These are phyloP conservation scores for Nymphalis io DNA, from an alignment of 1,140 invertebrate species.

Conservation along the genomic window DNA sequence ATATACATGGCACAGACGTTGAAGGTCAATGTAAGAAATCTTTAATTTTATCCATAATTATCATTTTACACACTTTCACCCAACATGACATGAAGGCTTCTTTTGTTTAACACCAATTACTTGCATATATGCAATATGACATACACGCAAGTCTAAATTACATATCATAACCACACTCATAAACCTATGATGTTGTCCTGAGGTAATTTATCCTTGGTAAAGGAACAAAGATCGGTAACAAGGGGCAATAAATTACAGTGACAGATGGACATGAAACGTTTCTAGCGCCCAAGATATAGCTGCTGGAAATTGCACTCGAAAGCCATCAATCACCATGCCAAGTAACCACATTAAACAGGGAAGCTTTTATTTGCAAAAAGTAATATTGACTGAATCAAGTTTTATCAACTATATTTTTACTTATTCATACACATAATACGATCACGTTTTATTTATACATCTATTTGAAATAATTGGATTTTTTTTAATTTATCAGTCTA, in stretches of 20 bases:
- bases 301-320: constrained; percentile 33
- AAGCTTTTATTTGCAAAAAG: constrained; percentile 4
- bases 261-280: constrained; percentile 31
- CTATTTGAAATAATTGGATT: no score
- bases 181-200: background rate
- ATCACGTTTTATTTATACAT: no score
- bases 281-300: constrained; percentile 22
- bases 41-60: background rate
- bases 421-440: no score
- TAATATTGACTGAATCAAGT: background rate
- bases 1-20: no score
- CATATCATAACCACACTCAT: constrained; percentile 3
- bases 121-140: no score
- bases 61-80: background rate
- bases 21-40: no score
- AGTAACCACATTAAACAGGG: constrained; percentile 19
- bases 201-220: constrained; percentile 20
- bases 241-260: constrained; percentile 34
- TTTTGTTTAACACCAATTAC: background rate
- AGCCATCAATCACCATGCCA: constrained; percentile 30
- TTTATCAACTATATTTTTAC: no score
- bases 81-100: background rate
- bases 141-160: constrained; percentile 26
- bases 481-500: no score
- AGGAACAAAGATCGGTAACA: constrained; percentile 31